These are phyloP conservation scores for Blastobasis lacticolella DNA, from an alignment of 2,888 invertebrate species.

Conservation along the genomic window DNA sequence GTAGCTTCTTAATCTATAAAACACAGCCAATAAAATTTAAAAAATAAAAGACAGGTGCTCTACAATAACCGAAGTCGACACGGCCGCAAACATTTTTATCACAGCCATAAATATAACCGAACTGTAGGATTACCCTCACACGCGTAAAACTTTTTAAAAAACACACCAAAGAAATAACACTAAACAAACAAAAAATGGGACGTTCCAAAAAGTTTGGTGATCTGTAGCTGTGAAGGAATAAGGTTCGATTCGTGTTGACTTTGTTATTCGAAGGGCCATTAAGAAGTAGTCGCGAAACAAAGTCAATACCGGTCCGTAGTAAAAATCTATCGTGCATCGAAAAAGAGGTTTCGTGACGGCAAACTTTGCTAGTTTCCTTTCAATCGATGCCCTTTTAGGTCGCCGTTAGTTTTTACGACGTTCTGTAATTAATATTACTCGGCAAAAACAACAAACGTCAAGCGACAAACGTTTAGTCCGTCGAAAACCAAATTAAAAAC, in stretches of 20 bases:
- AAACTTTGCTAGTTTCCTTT: slow-evolving; percentile 48
- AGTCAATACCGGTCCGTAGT: slow-evolving; percentile 49
- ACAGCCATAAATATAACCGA: slow-evolving; percentile 59
- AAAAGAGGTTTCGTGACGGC: slow-evolving; percentile 56
- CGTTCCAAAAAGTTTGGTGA: background rate
- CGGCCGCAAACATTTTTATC: slow-evolving; percentile 69
- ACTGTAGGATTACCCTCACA: slow-evolving; percentile 41
- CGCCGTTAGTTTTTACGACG: slow-evolving; percentile 31
- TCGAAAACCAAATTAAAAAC: background rate
- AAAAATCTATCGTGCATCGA: slow-evolving; percentile 64
- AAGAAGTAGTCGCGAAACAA: slow-evolving; percentile 23
- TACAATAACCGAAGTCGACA: slow-evolving; percentile 48
- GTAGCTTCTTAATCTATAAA: slow-evolving; percentile 5
- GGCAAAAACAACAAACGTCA: slow-evolving; percentile 12
- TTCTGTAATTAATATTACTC: slow-evolving; percentile 55
- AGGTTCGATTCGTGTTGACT: slow-evolving; percentile 22
- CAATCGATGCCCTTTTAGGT: slow-evolving; percentile 59
- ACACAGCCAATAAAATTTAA: slow-evolving; percentile 28
- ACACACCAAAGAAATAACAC: slow-evolving; percentile 39
- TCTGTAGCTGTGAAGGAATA: slow-evolving; percentile 11
- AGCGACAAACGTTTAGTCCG: no score
- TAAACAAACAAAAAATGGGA: slow-evolving; percentile 19
- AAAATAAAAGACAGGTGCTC: slow-evolving; percentile 53
- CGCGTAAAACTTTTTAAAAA: slow-evolving; percentile 39
- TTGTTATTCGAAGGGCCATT: slow-evolving; percentile 13